These are phyloP conservation scores for Anthopleura sola DNA, from an alignment of 64 coral and sea anemone species.

Conservation along the genomic window DNA sequence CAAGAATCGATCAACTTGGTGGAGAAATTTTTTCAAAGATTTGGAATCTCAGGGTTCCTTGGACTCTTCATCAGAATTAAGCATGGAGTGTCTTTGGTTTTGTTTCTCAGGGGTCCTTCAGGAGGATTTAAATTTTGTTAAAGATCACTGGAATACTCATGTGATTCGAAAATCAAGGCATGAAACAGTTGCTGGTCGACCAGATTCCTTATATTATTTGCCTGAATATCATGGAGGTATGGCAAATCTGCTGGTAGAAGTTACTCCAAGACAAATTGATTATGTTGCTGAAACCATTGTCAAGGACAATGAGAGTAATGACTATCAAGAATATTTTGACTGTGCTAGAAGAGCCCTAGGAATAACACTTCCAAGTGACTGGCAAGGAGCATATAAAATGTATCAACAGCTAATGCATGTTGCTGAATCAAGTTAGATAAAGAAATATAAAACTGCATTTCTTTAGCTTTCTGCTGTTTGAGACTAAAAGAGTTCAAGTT, in stretches of 20 bases:
- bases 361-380: conserved; percentile 22
- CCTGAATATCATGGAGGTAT: conserved; percentile 53
- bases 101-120: conserved; percentile 52
- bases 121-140: conserved; percentile 39
- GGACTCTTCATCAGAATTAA: conserved; percentile 31
- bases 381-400: conserved; percentile 23
- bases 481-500: no score
- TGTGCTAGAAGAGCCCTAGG: conserved; percentile 31
- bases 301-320: conserved; percentile 27
- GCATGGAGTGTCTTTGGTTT: conserved; percentile 61
- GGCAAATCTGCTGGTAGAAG: conserved; percentile 19
- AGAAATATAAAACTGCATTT: no score
- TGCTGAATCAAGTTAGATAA: no score
- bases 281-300: conserved; percentile 47
- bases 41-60: conserved; percentile 23
- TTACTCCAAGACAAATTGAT: conserved; percentile 48
- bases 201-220: conserved; percentile 55
- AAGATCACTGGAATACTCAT: conserved; percentile 66
- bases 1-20: conserved; percentile 19
- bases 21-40: conserved; percentile 30
- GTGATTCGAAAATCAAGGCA: conserved; percentile 42
- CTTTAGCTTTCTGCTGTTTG: no score
- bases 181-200: conserved; percentile 48
- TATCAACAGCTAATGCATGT: no score
- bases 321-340: conserved; percentile 67